These are phyloP conservation scores for Sipunculus nudus DNA, from an alignment of 2,888 invertebrate genomes.

Conservation along the genomic window DNA sequence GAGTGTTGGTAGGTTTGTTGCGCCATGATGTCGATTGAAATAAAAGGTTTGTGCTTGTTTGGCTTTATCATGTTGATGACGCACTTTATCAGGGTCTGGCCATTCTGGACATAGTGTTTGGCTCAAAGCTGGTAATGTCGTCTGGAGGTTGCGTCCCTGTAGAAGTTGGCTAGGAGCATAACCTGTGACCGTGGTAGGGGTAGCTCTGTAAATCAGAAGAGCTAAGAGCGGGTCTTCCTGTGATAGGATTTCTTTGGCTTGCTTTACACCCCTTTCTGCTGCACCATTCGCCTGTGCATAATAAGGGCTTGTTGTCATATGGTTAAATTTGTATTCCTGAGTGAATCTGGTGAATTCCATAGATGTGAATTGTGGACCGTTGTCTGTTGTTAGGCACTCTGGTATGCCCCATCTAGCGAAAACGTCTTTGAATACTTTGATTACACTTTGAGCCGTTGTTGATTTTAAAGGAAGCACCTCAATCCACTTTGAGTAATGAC, in stretches of 20 bases:
- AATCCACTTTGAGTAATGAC: conserved; percentile 24
- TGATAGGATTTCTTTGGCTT: neutral
- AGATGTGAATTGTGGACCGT: conserved; percentile 1
- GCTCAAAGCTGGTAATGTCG: too few relatives aligned
- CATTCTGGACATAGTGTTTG: too few relatives aligned
- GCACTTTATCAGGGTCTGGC: too few relatives aligned
- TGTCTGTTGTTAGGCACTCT: neutral
- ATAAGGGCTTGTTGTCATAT: conserved; percentile 6
- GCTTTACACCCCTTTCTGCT: conserved; percentile 10
- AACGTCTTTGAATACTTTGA: neutral
- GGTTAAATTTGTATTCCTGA: neutral
- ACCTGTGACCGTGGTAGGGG: conserved; percentile 2
- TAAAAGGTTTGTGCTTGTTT: too few relatives aligned
- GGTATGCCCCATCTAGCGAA: neutral
- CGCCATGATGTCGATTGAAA: too few relatives aligned
- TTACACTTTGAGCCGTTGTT: neutral
- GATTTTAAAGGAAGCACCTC: neutral
- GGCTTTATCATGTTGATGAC: too few relatives aligned
- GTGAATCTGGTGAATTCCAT: neutral
- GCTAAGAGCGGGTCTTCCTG: neutral
- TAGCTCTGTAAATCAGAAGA: conserved; percentile 5
- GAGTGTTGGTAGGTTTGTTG: too few relatives aligned
- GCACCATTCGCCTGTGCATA: conserved; percentile 3
- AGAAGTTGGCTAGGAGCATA: too few relatives aligned
- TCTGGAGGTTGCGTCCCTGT: too few relatives aligned